A percentile compares a stretch with the other conserved stretches of the same genome.
These are phyloP conservation scores for Idaea aversata DNA, from an alignment of 2,888 invertebrate genomes.

Conservation along the genomic window DNA sequence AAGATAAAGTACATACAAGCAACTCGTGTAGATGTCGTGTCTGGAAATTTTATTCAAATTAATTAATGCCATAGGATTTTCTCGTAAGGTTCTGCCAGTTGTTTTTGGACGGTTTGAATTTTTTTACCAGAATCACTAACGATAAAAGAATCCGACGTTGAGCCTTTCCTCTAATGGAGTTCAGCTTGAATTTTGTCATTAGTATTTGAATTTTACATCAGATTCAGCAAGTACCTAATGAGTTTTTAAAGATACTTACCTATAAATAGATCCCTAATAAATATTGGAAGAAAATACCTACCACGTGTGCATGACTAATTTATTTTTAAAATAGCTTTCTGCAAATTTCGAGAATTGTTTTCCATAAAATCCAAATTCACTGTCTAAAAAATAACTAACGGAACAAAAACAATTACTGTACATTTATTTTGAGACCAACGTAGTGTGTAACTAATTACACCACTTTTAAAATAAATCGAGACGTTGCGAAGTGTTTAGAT, in stretches of 20 bases:
- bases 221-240: slow-evolving; percentile 26
- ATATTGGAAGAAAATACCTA: not conserved
- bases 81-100: slow-evolving; percentile 19
- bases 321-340: too few species aligned
- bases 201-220: slow-evolving; percentile 47
- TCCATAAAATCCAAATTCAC: too few species aligned
- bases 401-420: not conserved
- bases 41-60: slow-evolving; percentile 24
- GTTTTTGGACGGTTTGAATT: slow-evolving; percentile 17
- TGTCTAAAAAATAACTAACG: too few species aligned
- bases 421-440: not conserved
- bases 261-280: not conserved
- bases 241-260: not conserved
- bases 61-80: slow-evolving; percentile 22
- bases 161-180: slow-evolving; percentile 48
- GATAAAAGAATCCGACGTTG: slow-evolving; percentile 45
- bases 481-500: slow-evolving; percentile 10
- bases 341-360: too few species aligned
- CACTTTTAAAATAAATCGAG: slow-evolving; percentile 6
- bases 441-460: not conserved
- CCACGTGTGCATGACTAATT: too few species aligned
- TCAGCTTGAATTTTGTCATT: slow-evolving; percentile 51
- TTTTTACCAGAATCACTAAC: slow-evolving; percentile 37
- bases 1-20: not conserved
- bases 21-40: not conserved